These are phyloP conservation scores for Eustalomyia histrio DNA, from an alignment of 2,888 invertebrate species.

Conservation along the genomic window DNA sequence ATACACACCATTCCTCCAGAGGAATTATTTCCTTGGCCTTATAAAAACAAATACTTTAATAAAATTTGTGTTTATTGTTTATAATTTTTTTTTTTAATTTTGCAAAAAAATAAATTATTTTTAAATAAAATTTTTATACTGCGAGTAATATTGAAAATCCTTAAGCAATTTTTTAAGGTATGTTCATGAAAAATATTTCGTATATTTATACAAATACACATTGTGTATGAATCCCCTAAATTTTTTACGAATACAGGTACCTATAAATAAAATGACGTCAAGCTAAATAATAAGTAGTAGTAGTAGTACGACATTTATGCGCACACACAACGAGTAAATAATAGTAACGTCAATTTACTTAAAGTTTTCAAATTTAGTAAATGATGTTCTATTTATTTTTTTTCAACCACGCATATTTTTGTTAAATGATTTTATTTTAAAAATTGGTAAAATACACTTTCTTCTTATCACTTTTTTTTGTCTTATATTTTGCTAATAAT, in stretches of 20 bases:
- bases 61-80: no score
- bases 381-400: background rate
- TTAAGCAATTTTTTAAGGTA: no score
- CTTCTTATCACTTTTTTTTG: background rate
- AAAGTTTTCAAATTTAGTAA: background rate
- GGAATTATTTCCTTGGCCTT: no score
- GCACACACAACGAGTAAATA: constrained; percentile 4
- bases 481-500: constrained; percentile 2
- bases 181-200: no score
- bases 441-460: background rate
- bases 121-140: no score
- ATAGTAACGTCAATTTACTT: background rate
- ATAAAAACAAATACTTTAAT: no score
- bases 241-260: background rate
- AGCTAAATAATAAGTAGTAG: constrained; percentile 37
- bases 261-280: constrained; percentile 43
- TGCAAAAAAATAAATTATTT: no score
- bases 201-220: no score
- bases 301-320: constrained; percentile 29
- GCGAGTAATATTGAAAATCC: no score
- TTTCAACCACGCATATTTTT: constrained; percentile 19
- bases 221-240: no score
- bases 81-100: no score
- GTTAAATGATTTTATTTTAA: constrained; percentile 5
- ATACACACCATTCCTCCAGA: no score